Evolutionary conservation across 2,113 vertebrate species (phyloP).

Genomic region (Oncorhynchus tshawytscha): DNA sequence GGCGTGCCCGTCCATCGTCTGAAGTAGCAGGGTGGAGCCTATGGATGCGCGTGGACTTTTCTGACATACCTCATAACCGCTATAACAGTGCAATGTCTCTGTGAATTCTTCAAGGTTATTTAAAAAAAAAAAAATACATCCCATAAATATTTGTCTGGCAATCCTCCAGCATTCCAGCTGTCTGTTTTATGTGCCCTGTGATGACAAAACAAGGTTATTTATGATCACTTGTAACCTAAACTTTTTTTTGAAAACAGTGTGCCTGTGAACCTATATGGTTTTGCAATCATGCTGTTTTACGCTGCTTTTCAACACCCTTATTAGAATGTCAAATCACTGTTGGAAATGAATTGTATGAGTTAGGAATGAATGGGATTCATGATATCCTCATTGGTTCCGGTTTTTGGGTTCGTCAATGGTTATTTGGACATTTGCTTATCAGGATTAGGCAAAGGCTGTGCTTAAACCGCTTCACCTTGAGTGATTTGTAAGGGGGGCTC

Average conservation of each 20-base stretch:
- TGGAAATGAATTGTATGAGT: too few species aligned
- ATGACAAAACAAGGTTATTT: too few species aligned
- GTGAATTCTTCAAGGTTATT: background rate
- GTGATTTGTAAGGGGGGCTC: too few species aligned
- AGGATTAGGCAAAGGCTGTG: too few species aligned
- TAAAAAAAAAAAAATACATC: too few species aligned
- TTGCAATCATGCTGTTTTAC: background rate
- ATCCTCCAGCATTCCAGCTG: background rate
- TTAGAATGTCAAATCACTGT: background rate
- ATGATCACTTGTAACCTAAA: background rate
- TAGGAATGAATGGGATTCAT: too few species aligned
- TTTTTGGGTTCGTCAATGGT: too few species aligned
- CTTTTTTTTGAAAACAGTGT: background rate
- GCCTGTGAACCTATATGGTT: background rate
- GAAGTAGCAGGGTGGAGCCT: conserved; percentile 68
- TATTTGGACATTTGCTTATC: too few species aligned
- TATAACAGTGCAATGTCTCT: background rate
- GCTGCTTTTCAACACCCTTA: background rate
- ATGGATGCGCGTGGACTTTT: conserved; percentile 22
- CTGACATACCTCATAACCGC: background rate
- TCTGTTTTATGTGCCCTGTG: too few species aligned
- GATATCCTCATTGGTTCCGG: too few species aligned
- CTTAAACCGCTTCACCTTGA: too few species aligned
- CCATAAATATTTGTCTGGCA: background rate
- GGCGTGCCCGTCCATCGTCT: conserved; percentile 42